Conservation (phyloP, 2,113 vertebrate species). For the Saimiri boliviensis region DNA sequence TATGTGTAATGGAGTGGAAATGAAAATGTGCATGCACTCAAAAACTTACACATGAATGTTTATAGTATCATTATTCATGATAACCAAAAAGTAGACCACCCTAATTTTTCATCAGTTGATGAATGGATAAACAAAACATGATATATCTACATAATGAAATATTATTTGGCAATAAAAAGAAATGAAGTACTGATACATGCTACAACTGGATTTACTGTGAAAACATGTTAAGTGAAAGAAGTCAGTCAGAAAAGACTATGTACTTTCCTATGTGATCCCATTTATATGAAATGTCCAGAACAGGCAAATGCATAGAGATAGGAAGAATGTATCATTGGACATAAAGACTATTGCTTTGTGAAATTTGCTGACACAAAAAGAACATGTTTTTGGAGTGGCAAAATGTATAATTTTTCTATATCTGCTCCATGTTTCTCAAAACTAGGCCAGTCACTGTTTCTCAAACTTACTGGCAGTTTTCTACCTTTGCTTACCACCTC, state of each 20-base stretch:
- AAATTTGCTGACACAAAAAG: neutral
- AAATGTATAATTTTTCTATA: neutral
- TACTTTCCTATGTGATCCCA: neutral
- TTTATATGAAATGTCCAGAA: neutral
- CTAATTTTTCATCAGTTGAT: neutral
- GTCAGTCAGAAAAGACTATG: neutral
- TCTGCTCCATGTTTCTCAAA: neutral
- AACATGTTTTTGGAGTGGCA: neutral
- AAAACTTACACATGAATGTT: neutral
- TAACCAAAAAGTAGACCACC: neutral
- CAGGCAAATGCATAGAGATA: neutral
- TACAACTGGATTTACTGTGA: neutral
- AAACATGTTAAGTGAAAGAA: neutral
- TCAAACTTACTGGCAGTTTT: neutral
- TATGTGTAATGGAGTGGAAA: neutral
- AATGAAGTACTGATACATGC: neutral
- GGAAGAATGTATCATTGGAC: neutral
- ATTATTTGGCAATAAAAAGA: neutral
- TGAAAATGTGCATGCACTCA: neutral
- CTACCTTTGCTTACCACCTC: neutral
- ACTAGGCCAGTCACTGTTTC: neutral
- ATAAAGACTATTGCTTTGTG: neutral
- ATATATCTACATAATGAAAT: neutral
- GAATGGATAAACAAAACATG: too few relatives aligned
- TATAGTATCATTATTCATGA: neutral